A percentile compares a stretch with the other conserved stretches of the same genome.
Evolutionary conservation across 2,797 vertebrate genomes (phyloP).

Genomic region (Kryptopterus vitreolus): DNA sequence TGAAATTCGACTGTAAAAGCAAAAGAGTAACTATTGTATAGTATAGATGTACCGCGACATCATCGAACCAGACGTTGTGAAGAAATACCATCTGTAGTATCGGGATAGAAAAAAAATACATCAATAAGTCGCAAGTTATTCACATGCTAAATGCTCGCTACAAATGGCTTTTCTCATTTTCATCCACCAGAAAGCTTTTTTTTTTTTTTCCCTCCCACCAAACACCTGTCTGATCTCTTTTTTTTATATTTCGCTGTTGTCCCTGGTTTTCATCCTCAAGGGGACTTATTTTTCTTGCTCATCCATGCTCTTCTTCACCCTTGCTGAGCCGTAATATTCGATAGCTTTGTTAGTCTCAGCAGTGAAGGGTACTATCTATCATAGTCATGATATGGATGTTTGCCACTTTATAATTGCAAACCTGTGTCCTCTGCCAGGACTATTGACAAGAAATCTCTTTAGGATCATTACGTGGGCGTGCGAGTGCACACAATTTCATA

Average conservation of each 20-base stretch:
- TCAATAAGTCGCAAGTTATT: conserved; percentile 24
- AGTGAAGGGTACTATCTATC: conserved; percentile 72
- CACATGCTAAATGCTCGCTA: conserved; percentile 29
- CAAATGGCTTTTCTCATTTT: conserved; percentile 35
- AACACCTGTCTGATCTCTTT: conserved; percentile 32
- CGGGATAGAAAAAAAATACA: not conserved
- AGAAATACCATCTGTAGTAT: conserved; percentile 14
- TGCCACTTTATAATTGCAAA: conserved; percentile 76
- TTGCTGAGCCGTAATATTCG: conserved; percentile 68
- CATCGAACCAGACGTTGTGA: not conserved
- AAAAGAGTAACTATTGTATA: conserved; percentile 7
- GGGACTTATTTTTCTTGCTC: conserved; percentile 56
- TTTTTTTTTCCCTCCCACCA: not conserved
- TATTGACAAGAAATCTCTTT: conserved; percentile 71
- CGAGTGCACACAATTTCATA: conserved; percentile 43
- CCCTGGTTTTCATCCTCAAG: conserved; percentile 53
- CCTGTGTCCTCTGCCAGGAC: conserved; percentile 67
- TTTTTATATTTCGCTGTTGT: conserved; percentile 53
- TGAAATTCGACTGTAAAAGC: conserved; percentile 20
- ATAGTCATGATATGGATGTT: conserved; percentile 78
- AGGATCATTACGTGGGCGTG: conserved; percentile 63
- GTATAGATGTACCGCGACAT: not conserved
- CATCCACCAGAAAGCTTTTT: conserved; percentile 21
- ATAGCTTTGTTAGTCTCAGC: conserved; percentile 71
- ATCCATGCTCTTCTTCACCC: conserved; percentile 61